These are phyloP conservation scores for Phylloscopus whistleri DNA, from an alignment of 2,113 vertebrate species.

Conservation along the genomic window DNA sequence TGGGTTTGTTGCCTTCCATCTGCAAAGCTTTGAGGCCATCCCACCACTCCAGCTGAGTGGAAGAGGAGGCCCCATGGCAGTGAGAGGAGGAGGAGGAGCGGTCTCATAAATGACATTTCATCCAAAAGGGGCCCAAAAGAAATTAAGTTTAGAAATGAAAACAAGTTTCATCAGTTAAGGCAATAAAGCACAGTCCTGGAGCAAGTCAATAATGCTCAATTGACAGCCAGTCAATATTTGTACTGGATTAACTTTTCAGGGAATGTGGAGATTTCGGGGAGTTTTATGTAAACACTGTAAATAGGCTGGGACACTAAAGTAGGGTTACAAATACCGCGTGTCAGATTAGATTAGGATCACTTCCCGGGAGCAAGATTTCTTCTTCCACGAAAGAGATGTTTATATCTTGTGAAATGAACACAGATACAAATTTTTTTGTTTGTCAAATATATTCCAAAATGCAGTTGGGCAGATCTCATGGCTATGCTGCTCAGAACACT, in stretches of 20 bases:
- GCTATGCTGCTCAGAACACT: constrained; percentile 13
- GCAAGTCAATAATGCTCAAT: constrained; percentile 57
- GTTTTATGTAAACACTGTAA: constrained; percentile 74
- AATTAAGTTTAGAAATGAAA: constrained; percentile 45
- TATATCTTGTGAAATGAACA: constrained; percentile 71
- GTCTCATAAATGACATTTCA: not conserved
- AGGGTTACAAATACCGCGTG: constrained; percentile 69
- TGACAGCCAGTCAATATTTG: constrained; percentile 65
- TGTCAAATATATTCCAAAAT: constrained; percentile 38
- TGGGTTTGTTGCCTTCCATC: not conserved
- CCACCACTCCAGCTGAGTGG: not conserved
- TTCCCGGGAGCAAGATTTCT: constrained; percentile 64
- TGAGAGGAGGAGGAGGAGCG: not conserved
- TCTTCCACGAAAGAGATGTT: constrained; percentile 58
- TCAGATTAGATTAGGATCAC: constrained; percentile 74
- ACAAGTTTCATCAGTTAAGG: constrained; percentile 41
- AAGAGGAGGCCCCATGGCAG: not conserved
- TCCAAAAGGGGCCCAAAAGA: constrained; percentile 3
- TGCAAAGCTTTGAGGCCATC: not conserved
- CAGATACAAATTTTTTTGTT: constrained; percentile 47
- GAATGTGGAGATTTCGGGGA: constrained; percentile 56
- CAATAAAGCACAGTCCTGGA: constrained; percentile 20
- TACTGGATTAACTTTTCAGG: constrained; percentile 59
- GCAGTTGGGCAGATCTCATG: constrained; percentile 67
- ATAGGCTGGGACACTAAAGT: constrained; percentile 71